These are phyloP conservation scores for Phoebastria nigripes DNA, from an alignment of 2,797 vertebrate genomes.

Conservation along the genomic window DNA sequence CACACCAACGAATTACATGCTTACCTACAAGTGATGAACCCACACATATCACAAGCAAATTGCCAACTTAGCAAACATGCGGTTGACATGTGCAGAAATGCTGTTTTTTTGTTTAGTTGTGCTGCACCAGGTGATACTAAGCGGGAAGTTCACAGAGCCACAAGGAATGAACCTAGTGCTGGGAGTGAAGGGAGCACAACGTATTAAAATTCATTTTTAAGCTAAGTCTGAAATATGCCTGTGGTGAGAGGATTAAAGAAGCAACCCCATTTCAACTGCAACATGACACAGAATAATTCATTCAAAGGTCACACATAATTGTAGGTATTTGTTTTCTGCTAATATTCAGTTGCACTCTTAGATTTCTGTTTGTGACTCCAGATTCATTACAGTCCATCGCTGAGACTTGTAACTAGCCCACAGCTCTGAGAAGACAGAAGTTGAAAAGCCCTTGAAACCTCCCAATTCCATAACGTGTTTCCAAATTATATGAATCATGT, in stretches of 20 bases:
- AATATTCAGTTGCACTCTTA: neutral
- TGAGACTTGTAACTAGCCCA: neutral
- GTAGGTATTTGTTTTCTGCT: neutral
- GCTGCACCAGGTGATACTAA: neutral
- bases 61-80: neutral
- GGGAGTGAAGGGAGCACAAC: neutral
- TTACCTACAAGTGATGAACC: neutral
- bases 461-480: neutral
- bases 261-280: neutral
- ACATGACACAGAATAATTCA: neutral
- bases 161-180: neutral
- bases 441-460: neutral
- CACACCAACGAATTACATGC: neutral
- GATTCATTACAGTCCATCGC: neutral
- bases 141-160: neutral
- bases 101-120: neutral
- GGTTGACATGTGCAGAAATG: neutral
- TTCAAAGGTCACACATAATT: neutral
- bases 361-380: neutral
- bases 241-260: neutral
- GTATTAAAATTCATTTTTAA: neutral
- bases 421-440: neutral
- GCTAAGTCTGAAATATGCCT: neutral
- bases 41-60: neutral
- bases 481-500: neutral